Conservation (phyloP, 2,888 invertebrate species). For the Andrena marginata region DNA sequence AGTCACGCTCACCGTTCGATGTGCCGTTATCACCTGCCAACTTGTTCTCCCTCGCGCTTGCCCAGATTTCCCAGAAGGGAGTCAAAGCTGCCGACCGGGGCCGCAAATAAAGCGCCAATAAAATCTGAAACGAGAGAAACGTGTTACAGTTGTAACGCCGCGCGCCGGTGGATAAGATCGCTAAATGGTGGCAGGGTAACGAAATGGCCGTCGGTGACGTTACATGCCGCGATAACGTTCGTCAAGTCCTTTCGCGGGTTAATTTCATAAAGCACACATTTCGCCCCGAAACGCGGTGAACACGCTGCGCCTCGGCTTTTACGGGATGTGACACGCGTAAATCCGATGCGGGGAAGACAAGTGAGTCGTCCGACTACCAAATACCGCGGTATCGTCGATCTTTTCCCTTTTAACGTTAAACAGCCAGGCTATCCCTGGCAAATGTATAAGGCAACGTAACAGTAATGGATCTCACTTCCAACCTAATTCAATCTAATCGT, state of each 20-base stretch:
- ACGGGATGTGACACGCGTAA: conserved; percentile 28
- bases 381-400: conserved; percentile 42
- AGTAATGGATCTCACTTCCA: conserved; percentile 57
- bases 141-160: conserved; percentile 24
- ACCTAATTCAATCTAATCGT: conserved; percentile 67
- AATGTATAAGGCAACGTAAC: conserved; percentile 29
- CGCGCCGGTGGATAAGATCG: conserved; percentile 29
- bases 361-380: conserved; percentile 34
- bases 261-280: conserved; percentile 16
- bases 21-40: background rate
- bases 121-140: conserved; percentile 25
- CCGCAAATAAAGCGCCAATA: conserved; percentile 26
- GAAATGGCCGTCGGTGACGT: conserved; percentile 19
- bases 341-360: conserved; percentile 39
- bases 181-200: background rate
- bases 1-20: background rate
- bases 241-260: conserved; percentile 14
- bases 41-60: background rate
- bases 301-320: background rate
- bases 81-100: background rate
- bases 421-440: conserved; percentile 8
- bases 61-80: background rate
- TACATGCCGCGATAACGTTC: conserved; percentile 23
- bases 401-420: conserved; percentile 39
- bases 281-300: background rate